Conservation (phyloP, 2,888 invertebrate genomes). For the Alsophila aescularia region DNA sequence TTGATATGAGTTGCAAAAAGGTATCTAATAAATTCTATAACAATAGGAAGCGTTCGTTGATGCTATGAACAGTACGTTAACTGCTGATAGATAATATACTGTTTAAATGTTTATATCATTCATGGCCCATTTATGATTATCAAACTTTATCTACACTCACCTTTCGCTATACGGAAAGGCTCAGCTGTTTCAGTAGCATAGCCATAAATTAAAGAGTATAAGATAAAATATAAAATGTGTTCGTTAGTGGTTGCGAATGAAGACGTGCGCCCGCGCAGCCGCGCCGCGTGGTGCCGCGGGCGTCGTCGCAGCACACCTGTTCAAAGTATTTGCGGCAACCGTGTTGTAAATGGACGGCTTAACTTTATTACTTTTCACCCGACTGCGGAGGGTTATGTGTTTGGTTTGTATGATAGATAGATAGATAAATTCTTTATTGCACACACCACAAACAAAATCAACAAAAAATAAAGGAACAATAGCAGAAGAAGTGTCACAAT, state of each 20-base stretch:
- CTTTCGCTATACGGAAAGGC: constrained; percentile 7
- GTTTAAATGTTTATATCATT: neutral
- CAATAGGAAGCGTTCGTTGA: too few relatives aligned
- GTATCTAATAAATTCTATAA: too few relatives aligned
- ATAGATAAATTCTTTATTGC: too few relatives aligned
- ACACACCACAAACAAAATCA: too few relatives aligned
- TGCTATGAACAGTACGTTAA: neutral
- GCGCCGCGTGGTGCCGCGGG: neutral
- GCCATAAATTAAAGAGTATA: constrained; percentile 7
- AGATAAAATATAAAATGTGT: constrained; percentile 12
- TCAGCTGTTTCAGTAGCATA: constrained; percentile 17
- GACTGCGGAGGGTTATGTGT: too few relatives aligned
- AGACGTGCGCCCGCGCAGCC: constrained; percentile 4
- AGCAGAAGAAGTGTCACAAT: too few relatives aligned
- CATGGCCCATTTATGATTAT: constrained; percentile 1
- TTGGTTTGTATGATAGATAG: too few relatives aligned
- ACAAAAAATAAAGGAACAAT: too few relatives aligned
- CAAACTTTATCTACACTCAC: constrained; percentile 3
- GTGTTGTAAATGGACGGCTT: constrained; percentile 2
- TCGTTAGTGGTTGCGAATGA: constrained; percentile 2
- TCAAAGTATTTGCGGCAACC: neutral
- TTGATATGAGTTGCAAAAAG: too few relatives aligned
- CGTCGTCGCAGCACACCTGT: neutral
- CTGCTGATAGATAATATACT: neutral
- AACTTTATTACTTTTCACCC: constrained; percentile 1